Base-by-base conservation (phyloP, 1,140 invertebrate species). In the Musca vetustissima region DNA sequence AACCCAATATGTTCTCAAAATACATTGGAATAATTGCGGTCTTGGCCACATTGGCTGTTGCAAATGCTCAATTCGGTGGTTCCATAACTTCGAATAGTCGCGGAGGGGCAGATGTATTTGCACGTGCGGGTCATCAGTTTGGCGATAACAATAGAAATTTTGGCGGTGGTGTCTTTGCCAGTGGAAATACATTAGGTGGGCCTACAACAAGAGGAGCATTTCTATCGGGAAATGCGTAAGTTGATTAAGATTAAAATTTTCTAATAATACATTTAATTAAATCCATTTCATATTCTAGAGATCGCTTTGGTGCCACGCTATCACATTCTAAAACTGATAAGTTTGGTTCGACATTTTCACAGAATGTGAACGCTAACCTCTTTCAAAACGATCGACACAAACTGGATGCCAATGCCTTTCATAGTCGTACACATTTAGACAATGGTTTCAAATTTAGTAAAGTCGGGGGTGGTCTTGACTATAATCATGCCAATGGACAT, bases 381-480 rank as follows among this genome's bases (percentile, higher is more conserved):
- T 64, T 72, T 21, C 43, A 75, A 9, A 71, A 13, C 36, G 49
- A 68, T 14, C 65, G 57, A n/a, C 19, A 69, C 1, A 6, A n/a
- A 0, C 3, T 78, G 0, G 75, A 75, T 57, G 75, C 76, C 8
- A 75, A 64, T 8, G 77, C 69, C 1, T 73, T 69, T 24, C 77
- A 79, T 32, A 79, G 71, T 49, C 77, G 75, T 32, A 73, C 59
- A 52, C 2, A 69, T 21, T 9, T 64, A 2, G 59, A 69, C 15
- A 64, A 69, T 36, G 68, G 52, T 32, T 69, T 70, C 14, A 68
- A 64, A 1, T 69, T 72, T 15, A 72, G 76, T 66, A 71, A 73
- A 36, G 75, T 78, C 21, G 77, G 77, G 0, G 77, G 71, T 8
- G 74, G 73, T 0, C n/a, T 79, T 11, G 73, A 74, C 55, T n/a